Evolutionary conservation across 1,140 invertebrate genomes (phyloP).

Genomic region (Penaeus vannamei): DNA sequence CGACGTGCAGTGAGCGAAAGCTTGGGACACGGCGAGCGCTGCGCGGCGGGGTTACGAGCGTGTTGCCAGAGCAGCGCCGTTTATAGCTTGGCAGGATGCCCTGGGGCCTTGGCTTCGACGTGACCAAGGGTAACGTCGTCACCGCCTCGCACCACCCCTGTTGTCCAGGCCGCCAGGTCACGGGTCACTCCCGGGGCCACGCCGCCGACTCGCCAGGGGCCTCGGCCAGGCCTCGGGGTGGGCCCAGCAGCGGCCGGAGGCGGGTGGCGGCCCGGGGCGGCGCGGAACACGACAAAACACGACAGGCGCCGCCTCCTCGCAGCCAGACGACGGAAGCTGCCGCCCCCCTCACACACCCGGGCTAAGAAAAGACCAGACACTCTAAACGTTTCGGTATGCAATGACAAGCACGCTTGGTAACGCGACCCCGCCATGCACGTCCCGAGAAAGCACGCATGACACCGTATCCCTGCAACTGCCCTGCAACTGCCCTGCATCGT

Average conservation of each 20-base stretch:
- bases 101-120: conserved; percentile 45
- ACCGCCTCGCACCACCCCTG: conserved; percentile 12
- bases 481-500: too few relatives aligned
- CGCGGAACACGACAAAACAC: conserved; percentile 26
- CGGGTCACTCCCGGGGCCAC: not conserved
- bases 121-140: conserved; percentile 34
- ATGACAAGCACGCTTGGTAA: conserved; percentile 34
- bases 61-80: conserved; percentile 39
- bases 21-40: conserved; percentile 5
- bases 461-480: too few relatives aligned
- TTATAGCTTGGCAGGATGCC: conserved; percentile 51
- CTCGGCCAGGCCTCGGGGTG: not conserved
- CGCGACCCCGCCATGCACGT: conserved; percentile 43
- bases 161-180: conserved; percentile 35
- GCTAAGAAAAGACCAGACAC: conserved; percentile 50
- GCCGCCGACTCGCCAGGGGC: conserved; percentile 1
- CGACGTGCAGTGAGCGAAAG: not conserved
- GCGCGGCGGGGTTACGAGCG: not conserved
- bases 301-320: not conserved
- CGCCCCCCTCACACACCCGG: not conserved
- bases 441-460: too few relatives aligned
- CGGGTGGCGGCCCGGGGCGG: not conserved
- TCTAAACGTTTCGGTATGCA: conserved; percentile 46
- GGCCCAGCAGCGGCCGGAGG: not conserved
- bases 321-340: conserved; percentile 36